These are phyloP conservation scores for Acanthornis magna DNA, from an alignment of 2,797 vertebrate species.

Conservation along the genomic window DNA sequence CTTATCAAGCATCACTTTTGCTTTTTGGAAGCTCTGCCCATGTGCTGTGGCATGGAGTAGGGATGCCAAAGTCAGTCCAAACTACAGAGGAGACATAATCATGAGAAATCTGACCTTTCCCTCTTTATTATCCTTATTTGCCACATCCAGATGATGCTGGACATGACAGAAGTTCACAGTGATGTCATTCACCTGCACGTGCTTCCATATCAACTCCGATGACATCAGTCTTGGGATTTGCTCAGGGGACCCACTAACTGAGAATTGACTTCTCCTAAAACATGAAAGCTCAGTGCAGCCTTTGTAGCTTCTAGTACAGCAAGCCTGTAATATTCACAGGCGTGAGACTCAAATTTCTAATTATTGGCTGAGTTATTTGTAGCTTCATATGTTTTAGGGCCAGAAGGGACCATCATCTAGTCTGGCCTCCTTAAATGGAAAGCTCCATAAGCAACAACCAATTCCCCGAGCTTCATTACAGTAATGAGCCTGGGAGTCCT, in stretches of 20 bases:
- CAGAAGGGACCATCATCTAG: conserved; percentile 56
- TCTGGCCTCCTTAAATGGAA: conserved; percentile 43
- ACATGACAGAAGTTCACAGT: not conserved
- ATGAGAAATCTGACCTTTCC: not conserved
- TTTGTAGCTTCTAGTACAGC: conserved; percentile 31
- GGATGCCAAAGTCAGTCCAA: not conserved
- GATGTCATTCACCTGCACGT: conserved; percentile 17
- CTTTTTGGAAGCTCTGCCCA: not conserved
- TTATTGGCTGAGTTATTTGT: conserved; percentile 53
- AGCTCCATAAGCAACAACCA: conserved; percentile 27
- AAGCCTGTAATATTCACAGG: conserved; percentile 39
- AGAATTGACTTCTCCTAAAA: conserved; percentile 53
- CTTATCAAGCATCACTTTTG: not conserved
- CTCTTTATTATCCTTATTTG: not conserved
- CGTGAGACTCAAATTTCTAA: conserved; percentile 49
- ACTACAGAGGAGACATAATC: not conserved
- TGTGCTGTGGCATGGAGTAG: not conserved
- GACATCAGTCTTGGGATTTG: conserved; percentile 8
- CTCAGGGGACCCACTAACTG: conserved; percentile 24
- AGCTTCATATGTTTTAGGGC: conserved; percentile 32
- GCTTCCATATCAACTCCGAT: not conserved
- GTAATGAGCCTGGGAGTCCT: conserved; percentile 29
- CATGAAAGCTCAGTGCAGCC: not conserved
- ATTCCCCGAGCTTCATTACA: not conserved
- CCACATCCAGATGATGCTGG: not conserved